Base-by-base conservation (phyloP, 2,888 invertebrate genomes). In the Chalcis sispes region DNA sequence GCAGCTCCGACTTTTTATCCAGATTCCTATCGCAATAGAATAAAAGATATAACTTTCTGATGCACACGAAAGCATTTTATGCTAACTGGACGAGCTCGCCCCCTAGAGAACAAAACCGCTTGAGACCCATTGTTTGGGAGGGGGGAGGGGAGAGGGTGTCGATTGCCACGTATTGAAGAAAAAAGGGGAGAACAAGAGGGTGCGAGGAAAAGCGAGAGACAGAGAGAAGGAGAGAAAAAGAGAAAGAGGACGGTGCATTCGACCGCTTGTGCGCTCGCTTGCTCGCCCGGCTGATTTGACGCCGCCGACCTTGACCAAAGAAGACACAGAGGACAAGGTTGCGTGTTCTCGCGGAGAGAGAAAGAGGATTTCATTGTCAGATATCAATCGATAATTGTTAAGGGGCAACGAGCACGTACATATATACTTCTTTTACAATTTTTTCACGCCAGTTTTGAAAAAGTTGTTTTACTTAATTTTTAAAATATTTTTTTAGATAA, bases 281-380 rank as follows among this genome's bases (percentile, higher is more conserved):
- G 56, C 61, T 48, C 20, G 50, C 20, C 1, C 5, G 3, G 3
- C 13, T 66, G 69, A 73, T 70, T 70, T 73, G 65, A 72, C 52
- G 61, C 58, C 73, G 65, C 25, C 48, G 70, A 73, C 77, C 77
- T 73, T 77, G 77, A 77, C 77, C 73, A 73, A 36, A 40, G 40
- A 25, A 62, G 48, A 58, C 54, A 5, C 40, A 36, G 61, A 58
- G 69, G 72, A 72, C 72, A 72, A 69, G 72, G 67, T 56, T 62
- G 52, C 23, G 36, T 15, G 20, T 32, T 32, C 20, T 52, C 42
- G 65, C 10, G 62, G 61, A 32, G 20, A 27, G 46, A 23, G 29
- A 25, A 20, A 36, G 61, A 58, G 62, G 2, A 18, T 62, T 42
- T 74, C 58, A 75, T 72, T 65, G 58, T 65, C 50, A 48, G 58